Percentiles rank a stretch among this genome's conserved stretches.
Evolutionary conservation across 1,140 invertebrate genomes (phyloP).

Genomic region (Varroa destructor): DNA sequence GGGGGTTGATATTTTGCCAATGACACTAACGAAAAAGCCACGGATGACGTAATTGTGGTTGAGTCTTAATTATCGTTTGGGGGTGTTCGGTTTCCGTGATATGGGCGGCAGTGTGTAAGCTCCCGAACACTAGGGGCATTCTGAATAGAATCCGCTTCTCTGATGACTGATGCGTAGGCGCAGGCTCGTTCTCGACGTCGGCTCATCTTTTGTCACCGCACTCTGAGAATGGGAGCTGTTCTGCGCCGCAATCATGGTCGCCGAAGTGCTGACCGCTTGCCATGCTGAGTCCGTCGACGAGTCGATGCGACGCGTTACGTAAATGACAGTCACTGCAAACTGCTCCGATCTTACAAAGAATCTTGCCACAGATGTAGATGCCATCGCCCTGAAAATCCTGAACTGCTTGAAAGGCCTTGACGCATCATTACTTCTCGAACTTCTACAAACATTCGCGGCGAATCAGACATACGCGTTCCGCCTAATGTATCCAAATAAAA

Average conservation of each 20-base stretch:
- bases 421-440: neutral
- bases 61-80: slow-evolving; percentile 57
- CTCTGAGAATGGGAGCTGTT: slow-evolving; percentile 57
- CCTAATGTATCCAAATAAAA: slow-evolving; percentile 4
- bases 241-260: slow-evolving; percentile 1
- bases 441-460: neutral
- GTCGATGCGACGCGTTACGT: neutral
- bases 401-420: neutral
- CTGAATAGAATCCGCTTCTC: slow-evolving; percentile 40
- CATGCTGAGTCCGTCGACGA: slow-evolving; percentile 4
- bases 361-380: too few relatives aligned
- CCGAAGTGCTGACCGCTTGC: neutral
- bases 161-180: slow-evolving; percentile 39
- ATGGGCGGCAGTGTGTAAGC: slow-evolving; percentile 42
- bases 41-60: slow-evolving; percentile 55
- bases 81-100: slow-evolving; percentile 62
- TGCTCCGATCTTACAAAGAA: neutral
- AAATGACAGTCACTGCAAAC: neutral
- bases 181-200: slow-evolving; percentile 73
- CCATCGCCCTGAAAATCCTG: neutral
- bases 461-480: slow-evolving; percentile 19
- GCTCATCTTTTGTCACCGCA: slow-evolving; percentile 77
- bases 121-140: slow-evolving; percentile 38
- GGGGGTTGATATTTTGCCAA: slow-evolving; percentile 52
- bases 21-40: slow-evolving; percentile 50